Conservation (phyloP, 2,113 vertebrate genomes). For the Trinectes maculatus region DNA sequence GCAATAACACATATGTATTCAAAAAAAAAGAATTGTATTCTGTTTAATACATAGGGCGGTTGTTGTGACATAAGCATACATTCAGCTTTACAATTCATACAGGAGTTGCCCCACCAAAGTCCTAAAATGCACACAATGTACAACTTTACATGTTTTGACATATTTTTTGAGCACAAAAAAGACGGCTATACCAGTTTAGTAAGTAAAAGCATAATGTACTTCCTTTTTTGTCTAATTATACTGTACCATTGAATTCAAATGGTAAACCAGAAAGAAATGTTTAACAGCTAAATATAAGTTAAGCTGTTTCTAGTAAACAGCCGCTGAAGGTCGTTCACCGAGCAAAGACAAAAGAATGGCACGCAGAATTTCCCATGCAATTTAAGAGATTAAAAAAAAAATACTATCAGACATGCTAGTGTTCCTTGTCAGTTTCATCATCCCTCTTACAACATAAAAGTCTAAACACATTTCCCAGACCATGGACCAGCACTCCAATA, state of each 20-base stretch:
- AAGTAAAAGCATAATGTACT: conserved; percentile 50
- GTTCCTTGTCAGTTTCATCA: conserved; percentile 43
- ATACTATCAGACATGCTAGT: conserved; percentile 46
- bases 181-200: conserved; percentile 45
- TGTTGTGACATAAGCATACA: conserved; percentile 68
- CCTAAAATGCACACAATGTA: conserved; percentile 69
- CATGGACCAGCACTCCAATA: conserved; percentile 37
- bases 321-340: conserved; percentile 34
- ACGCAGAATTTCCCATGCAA: conserved; percentile 69
- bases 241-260: conserved; percentile 25
- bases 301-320: conserved; percentile 35
- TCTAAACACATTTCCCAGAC: conserved; percentile 41
- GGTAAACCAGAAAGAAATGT: conserved; percentile 31
- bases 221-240: conserved; percentile 35
- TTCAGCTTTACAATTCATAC: conserved; percentile 71
- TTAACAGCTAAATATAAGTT: conserved; percentile 55
- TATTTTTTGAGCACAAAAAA: conserved; percentile 40
- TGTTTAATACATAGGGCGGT: conserved; percentile 66
- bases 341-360: conserved; percentile 63
- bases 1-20: neutral
- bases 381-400: conserved; percentile 31
- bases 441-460: conserved; percentile 20
- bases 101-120: conserved; percentile 47
- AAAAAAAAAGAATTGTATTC: conserved; percentile 57
- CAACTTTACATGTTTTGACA: conserved; percentile 53